These are phyloP conservation scores for Chaetodon auriga DNA, from an alignment of 2,113 vertebrate genomes.

Conservation along the genomic window DNA sequence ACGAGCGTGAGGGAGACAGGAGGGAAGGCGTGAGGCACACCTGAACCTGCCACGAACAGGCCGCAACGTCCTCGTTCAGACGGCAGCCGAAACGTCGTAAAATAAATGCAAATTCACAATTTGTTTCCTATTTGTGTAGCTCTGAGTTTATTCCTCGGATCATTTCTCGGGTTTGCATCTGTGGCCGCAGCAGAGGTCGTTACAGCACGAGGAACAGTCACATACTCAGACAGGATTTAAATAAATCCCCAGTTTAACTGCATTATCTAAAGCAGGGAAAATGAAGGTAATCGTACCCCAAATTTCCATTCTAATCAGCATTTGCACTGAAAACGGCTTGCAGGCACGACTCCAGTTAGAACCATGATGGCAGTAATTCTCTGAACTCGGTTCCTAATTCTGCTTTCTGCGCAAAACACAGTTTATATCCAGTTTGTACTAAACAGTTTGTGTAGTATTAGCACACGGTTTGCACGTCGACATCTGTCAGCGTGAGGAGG, in stretches of 20 bases:
- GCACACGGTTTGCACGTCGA: background rate
- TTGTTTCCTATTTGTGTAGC: background rate
- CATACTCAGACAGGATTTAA: conserved; percentile 23
- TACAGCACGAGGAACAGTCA: background rate
- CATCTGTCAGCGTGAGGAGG: background rate
- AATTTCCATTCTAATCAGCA: conserved; percentile 9
- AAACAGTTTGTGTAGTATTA: background rate
- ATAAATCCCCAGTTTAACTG: conserved; percentile 16
- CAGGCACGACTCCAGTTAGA: too few relatives aligned
- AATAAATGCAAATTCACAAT: background rate
- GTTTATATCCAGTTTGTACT: too few relatives aligned
- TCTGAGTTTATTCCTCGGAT: background rate
- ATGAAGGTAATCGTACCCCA: conserved; percentile 16
- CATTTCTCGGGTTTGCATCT: background rate
- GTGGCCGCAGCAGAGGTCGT: background rate
- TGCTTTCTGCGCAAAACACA: background rate
- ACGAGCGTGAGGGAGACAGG: background rate
- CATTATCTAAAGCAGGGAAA: conserved; percentile 22
- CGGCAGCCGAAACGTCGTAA: too few relatives aligned
- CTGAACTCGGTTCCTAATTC: too few relatives aligned
- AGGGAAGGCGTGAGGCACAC: background rate
- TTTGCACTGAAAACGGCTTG: too few relatives aligned
- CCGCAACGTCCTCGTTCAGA: background rate
- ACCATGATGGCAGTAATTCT: background rate
- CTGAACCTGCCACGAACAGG: background rate